Base-by-base conservation (phyloP, 2,888 invertebrate species). In the Archips crataeganus region DNA sequence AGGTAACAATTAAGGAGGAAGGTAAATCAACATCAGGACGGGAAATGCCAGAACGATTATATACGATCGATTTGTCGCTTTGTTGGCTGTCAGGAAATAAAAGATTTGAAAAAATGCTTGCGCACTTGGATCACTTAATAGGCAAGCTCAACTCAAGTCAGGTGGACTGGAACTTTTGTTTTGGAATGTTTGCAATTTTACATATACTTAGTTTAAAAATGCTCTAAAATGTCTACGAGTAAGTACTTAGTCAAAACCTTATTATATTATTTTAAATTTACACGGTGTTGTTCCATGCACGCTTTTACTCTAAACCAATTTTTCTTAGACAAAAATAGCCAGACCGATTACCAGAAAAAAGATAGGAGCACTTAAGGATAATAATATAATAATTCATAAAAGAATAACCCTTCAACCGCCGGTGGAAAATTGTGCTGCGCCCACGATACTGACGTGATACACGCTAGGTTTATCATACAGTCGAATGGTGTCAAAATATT, bases 351-450 rank as follows among this genome's bases (percentile, higher is more conserved):
- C 69, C 60, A 64, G 69, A 65, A 74, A 66, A 76, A 71, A 66
- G 61, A 77, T 72, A 70, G 68, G 60, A 71, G 77, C 77, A 76
- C 76, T 81, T 79, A 76, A 79, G 77, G 78, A 80, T 85, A 84
- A 83, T 82, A 86, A 84, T 85, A 84, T 82, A 86, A 89, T 89
- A 89, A 84, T 83, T 89, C 85, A 87, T 74, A 78, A 74, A 78
- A 75, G 81, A 87, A 90, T 85, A 90, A 86, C 89, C 89, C 90
- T 90, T 90, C 84, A 82, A 84, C 79, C 77, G 76, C 77, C 67
- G 83, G 84, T 84, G 83, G 82, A 82, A 82, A 82, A 84, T 81
- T 84, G 87, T 82, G 82, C 80, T 82, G 82, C 78, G 81, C 82
- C 75, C 75, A 75, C 77, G 79, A 81, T 87, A 90, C 82, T 82